A percentile compares a stretch with the other conserved stretches of the same genome.
Evolutionary conservation across 2,888 invertebrate genomes (phyloP).

Genomic region (Drosophila anomalipes): DNA sequence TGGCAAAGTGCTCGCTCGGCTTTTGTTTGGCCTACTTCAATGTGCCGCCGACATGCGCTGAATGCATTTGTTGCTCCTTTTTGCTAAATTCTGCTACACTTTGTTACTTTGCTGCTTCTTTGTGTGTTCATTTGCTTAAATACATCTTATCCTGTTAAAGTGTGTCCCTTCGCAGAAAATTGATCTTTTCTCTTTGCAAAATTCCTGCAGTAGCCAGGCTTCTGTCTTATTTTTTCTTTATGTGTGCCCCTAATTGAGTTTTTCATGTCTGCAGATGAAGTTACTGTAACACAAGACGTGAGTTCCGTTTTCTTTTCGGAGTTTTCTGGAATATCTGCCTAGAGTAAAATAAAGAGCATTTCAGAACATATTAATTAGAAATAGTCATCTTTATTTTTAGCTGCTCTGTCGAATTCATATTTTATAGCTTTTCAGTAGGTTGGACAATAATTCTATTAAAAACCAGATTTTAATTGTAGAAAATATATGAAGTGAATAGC

Average conservation of each 20-base stretch:
- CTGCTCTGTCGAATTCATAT: neutral
- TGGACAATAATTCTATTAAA: neutral
- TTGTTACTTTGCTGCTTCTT: constrained; percentile 38
- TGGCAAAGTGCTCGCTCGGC: constrained; percentile 42
- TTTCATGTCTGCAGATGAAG: constrained; percentile 33
- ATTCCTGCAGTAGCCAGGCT: constrained; percentile 44
- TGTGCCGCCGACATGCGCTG: constrained; percentile 51
- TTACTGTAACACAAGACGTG: constrained; percentile 42
- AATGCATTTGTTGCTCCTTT: constrained; percentile 25
- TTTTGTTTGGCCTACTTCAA: constrained; percentile 67
- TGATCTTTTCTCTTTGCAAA: constrained; percentile 65
- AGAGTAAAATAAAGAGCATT: neutral
- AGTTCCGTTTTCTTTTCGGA: constrained; percentile 45
- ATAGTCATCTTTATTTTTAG: neutral
- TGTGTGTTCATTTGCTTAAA: constrained; percentile 76
- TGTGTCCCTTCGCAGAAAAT: constrained; percentile 68
- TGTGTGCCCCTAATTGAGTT: constrained; percentile 59
- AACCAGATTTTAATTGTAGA: neutral
- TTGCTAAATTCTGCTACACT: constrained; percentile 5
- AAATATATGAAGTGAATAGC: neutral
- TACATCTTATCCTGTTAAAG: constrained; percentile 78
- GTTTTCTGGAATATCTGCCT: neutral
- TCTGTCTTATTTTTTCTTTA: constrained; percentile 30
- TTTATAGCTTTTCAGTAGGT: neutral
- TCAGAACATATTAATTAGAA: neutral